Conservation (phyloP, 2,888 invertebrate genomes). For the Choreutis nemorana region DNA sequence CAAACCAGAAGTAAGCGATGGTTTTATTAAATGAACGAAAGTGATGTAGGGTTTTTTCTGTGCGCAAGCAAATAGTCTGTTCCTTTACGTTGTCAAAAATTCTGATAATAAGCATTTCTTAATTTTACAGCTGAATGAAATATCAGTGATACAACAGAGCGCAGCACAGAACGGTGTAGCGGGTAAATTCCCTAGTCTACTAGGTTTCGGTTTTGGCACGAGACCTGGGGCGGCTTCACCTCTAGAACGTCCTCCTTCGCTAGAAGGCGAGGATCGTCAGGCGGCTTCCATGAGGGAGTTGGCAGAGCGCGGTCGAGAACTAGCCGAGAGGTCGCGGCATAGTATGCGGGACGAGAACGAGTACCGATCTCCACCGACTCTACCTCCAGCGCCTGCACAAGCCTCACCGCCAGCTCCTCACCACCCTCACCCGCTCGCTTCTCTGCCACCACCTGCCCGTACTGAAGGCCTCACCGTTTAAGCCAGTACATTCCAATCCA, state of each 20-base stretch:
- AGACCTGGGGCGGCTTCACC: slow-evolving; percentile 66
- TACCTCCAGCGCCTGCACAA: slow-evolving; percentile 45
- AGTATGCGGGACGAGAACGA: slow-evolving; percentile 55
- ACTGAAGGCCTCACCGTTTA: slow-evolving; percentile 80
- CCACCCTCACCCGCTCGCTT: slow-evolving; percentile 50
- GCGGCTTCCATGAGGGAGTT: slow-evolving; percentile 62
- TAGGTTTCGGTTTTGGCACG: slow-evolving; percentile 76
- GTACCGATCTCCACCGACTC: slow-evolving; percentile 46
- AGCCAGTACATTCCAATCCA: slow-evolving; percentile 48
- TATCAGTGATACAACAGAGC: slow-evolving; percentile 79
- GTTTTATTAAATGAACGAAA: no score
- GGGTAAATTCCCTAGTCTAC: slow-evolving; percentile 77
- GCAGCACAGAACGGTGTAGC: slow-evolving; percentile 74
- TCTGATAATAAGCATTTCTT: background rate
- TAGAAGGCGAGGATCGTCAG: slow-evolving; percentile 47
- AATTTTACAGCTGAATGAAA: slow-evolving; percentile 76
- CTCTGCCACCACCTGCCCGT: slow-evolving; percentile 69
- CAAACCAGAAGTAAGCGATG: background rate
- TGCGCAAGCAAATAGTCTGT: no score
- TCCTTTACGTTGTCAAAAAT: background rate
- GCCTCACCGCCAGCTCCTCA: slow-evolving; percentile 40
- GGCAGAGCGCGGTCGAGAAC: slow-evolving; percentile 61
- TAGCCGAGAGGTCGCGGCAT: slow-evolving; percentile 58
- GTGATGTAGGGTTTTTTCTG: no score
- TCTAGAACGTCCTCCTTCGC: slow-evolving; percentile 49